A percentile compares a stretch with the other conserved stretches of the same genome.
Conservation (phyloP, 2,797 vertebrate genomes). For the Pseudomugil tenellus region DNA sequence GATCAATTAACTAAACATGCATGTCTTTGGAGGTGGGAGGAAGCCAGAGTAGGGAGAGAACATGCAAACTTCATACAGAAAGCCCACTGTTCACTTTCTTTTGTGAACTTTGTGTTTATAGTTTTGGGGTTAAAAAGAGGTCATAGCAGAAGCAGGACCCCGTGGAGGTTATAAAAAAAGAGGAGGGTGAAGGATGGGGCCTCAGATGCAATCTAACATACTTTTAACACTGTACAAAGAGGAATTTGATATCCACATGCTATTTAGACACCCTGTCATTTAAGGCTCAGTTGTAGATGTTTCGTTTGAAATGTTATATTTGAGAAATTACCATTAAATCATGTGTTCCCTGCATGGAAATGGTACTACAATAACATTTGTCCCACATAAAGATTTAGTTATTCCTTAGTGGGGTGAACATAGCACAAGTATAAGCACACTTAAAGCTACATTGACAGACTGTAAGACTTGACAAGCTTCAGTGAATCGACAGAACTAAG, state of each 20-base stretch:
- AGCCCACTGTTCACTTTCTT: too few species aligned
- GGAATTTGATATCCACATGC: constrained; percentile 35
- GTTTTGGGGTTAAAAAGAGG: constrained; percentile 64
- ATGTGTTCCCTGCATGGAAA: constrained; percentile 52
- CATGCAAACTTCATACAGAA: too few species aligned
- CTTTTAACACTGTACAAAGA: constrained; percentile 37
- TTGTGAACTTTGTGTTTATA: constrained; percentile 43
- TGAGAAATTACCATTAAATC: constrained; percentile 40
- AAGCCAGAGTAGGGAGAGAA: too few species aligned
- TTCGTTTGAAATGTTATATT: constrained; percentile 40
- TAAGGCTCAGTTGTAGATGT: constrained; percentile 36
- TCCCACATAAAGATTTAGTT: constrained; percentile 29
- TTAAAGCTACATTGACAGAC: constrained; percentile 21
- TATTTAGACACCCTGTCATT: constrained; percentile 50
- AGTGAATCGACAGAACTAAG: constrained; percentile 42
- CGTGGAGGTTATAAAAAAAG: constrained; percentile 32
- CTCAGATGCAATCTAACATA: constrained; percentile 48
- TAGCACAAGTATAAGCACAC: constrained; percentile 23
- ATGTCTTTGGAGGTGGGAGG: too few species aligned
- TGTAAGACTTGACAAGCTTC: constrained; percentile 7
- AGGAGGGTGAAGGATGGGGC: constrained; percentile 39
- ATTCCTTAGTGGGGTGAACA: constrained; percentile 30
- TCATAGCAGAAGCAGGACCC: constrained; percentile 38
- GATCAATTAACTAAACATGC: too few species aligned
- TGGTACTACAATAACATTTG: constrained; percentile 53